Evolutionary conservation across 2,888 invertebrate species (phyloP), one percentile per base, ranked within the genome.

Genomic region (Sesia apiformis): DNA sequence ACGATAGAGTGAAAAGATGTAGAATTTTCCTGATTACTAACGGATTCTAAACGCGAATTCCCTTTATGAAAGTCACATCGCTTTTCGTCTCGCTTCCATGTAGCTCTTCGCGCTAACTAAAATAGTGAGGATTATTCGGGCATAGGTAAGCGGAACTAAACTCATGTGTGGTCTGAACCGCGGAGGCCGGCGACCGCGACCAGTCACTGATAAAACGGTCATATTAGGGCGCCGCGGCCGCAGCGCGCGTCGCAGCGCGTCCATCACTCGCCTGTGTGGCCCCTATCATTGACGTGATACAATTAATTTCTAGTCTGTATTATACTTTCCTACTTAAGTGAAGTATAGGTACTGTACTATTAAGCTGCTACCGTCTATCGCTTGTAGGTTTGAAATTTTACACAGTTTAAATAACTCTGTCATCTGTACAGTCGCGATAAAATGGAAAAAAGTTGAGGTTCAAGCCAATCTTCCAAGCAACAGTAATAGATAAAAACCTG

Each of bases 161-260:
- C 40, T 23, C 43, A 49, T 40, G 40, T 39, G 52, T 38, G 56
- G 54, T 63, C 61, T 58, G 58, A 61, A 58, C 61, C 63, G 63
- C 55, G 56, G 57, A 55, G 61, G 56, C 61, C 63, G 65, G 5
- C 61, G 67, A 69, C 73, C 76, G 69, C 78, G 69, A 51, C 67
- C 63, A 57, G 57, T 72, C 81, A 76, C 80, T 87, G 88, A 88
- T 84, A 85, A 84, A 88, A 84, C 78, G 82, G 66, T 72, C 78
- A 82, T 85, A 86, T 87, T 86, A 88, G 60, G 76, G 74, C 70
- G 72, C 73, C 76, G 69, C 76, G 73, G 69, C 69, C 75, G 72
- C 71, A 74, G 70, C 58, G 63, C 63, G 58, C 67, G 64, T 55
- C 69, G 66, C 69, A 55, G 54, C 54, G 63, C 73, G 74, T 84